Base-by-base conservation (phyloP, 2,797 vertebrate species). In the Dipus sagitta region DNA sequence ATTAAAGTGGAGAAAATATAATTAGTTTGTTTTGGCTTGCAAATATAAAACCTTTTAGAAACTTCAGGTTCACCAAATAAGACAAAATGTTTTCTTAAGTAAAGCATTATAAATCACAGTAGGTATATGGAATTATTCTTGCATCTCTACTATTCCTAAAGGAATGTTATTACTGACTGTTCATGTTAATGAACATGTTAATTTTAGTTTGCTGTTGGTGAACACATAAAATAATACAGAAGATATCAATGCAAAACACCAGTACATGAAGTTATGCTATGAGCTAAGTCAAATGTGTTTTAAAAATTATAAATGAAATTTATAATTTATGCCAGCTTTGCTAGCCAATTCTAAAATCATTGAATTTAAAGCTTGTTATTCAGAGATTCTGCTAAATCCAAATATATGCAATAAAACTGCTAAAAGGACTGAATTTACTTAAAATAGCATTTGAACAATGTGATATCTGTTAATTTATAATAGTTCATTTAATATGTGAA, bases 1-100 rank as follows among this genome's bases (percentile, higher is more conserved):
- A 93, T 76, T 95, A 88, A 95, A 74, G 7, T 75, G 75, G 30
- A 82, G 34, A 58, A 95, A 92, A 87, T 12, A 94, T 58, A 54
- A 34, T 11, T 68, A 75, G 30, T 32, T 68, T 67, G 3, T 28
- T 92, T 30, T 96, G 34, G 30, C 12, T 95, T 86, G 18, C 28
- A 91, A 80, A 90, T 47, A 75, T 6, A 86, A 92, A 87, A 68
- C 6, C 21, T 92, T 85, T 90, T 4, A 54, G 28, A 93, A 62
- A 74, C 42, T 93, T 80, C 20, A 58, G 18, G 81, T 84, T 32
- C 64, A 68, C 11, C 30, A 92, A 93, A 88, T 30, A 86, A 76
- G 7, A 71, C 86, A 93, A 92, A 85, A 47, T 21, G 78, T 80
- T 83, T 54, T 23, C 18, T 77, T 52, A 79, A 20, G 64, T 54